Base-by-base conservation (phyloP, 2,797 vertebrate genomes). In the Hirundo rustica region DNA sequence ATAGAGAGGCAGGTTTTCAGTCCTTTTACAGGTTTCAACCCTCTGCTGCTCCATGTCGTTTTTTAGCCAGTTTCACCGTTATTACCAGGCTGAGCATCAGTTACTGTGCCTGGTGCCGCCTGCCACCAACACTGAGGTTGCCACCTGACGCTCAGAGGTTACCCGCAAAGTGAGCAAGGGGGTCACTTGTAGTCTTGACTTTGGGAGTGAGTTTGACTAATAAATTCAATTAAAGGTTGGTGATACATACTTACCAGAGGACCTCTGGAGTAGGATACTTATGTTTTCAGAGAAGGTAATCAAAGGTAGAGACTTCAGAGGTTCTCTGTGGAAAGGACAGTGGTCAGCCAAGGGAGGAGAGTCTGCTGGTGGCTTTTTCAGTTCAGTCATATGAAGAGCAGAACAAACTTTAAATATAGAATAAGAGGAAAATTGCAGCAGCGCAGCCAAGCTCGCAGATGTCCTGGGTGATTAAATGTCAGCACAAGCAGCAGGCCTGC, bases 391-490 rank as follows among this genome's bases (percentile, higher is more conserved):
- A 16, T 4, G 38, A 57, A 30, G 64, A 53, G 32, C 51, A 93
- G 64, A 86, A 32, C 19, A 47, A 74, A 55, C 57, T 65, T 94
- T n/a, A 78, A 85, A 36, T 62, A 22, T 25, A 38, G 47, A 58
- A n/a, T 16, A 3, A 21, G 18, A 66, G 38, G 27, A 6, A 15
- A 68, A 20, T 44, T 22, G 3, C 47, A 4, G 1, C 54, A 44
- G 55, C 57, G 54, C 42, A 40, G 54, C 30, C 4, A 17, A 68
- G 70, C 25, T 88, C 88, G 36, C 95, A 95, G 94, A 90, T 94
- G 92, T 95, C 76, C 66, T 57, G 40, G 40, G 58, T 81, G 94
- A 88, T 95, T 66, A 72, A 72, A 88, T 96, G 93, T 95, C 94
- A 88, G 80, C 73, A 88, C 88, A 45, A 38, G 65, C 82, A 78